Evolutionary conservation across 2,797 vertebrate genomes (phyloP).

Genomic region (Borostomias antarcticus): DNA sequence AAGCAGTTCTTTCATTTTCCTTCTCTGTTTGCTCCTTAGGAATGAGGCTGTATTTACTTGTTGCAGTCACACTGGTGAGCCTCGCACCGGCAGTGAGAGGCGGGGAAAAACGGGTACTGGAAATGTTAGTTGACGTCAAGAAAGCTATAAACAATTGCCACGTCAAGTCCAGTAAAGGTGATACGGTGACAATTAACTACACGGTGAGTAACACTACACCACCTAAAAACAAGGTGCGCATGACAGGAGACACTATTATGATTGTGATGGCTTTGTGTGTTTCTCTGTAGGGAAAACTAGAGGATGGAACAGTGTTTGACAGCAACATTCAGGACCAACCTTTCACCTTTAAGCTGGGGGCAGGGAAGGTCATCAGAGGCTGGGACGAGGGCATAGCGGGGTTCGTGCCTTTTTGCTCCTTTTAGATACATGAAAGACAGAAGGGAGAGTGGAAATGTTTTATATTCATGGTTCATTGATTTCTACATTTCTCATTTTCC

Average conservation of each 20-base stretch:
- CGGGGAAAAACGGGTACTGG: constrained; percentile 85
- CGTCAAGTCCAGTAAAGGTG: constrained; percentile 88
- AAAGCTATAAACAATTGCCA: constrained; percentile 89
- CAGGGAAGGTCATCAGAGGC: constrained; percentile 89
- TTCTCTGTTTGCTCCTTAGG: too few species aligned
- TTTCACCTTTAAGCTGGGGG: constrained; percentile 90
- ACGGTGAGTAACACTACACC: constrained; percentile 47
- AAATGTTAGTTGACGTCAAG: constrained; percentile 93
- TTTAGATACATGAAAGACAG: too few species aligned
- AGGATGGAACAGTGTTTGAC: constrained; percentile 93
- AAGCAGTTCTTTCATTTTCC: too few species aligned
- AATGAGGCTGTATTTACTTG: constrained; percentile 69
- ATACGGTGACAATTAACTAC: constrained; percentile 92
- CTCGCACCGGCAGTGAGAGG: constrained; percentile 64
- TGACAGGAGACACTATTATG: neutral
- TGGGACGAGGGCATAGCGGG: constrained; percentile 94
- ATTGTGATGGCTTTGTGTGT: neutral
- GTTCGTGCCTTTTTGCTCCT: constrained; percentile 42
- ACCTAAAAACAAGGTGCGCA: too few species aligned
- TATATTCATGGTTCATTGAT: neutral
- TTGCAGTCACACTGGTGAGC: constrained; percentile 64
- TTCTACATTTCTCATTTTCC: neutral
- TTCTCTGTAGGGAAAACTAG: constrained; percentile 81
- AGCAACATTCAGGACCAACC: constrained; percentile 88
- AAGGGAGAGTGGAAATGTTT: too few species aligned